A percentile compares a stretch with the other conserved stretches of the same genome.
phyloP scores from a whole-genome alignment of 2,888 invertebrate genomes.

The Nasonovia ribisnigri region DNA sequence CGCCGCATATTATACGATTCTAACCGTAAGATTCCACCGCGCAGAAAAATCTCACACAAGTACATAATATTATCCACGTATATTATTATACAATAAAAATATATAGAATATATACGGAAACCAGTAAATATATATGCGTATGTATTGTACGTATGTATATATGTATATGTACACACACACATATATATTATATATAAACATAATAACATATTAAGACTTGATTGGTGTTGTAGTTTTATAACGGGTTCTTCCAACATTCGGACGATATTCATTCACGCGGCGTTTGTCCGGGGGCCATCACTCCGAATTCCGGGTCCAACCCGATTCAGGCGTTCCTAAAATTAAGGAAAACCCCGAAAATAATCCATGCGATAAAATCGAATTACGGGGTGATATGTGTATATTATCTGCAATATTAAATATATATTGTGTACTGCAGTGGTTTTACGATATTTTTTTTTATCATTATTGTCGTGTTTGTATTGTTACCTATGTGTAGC shows the following conservation, averaged over 20 bases:
- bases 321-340: conserved; percentile 48
- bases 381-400: too few species aligned
- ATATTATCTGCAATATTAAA: too few species aligned
- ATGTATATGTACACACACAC: background rate
- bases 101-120: conserved; percentile 2
- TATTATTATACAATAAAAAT: background rate
- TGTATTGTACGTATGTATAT: background rate
- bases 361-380: background rate
- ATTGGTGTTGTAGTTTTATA: conserved; percentile 62
- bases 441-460: background rate
- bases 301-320: conserved; percentile 54
- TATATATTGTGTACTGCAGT: too few species aligned
- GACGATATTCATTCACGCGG: conserved; percentile 47
- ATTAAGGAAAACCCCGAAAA: background rate
- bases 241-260: conserved; percentile 46
- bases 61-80: background rate
- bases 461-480: background rate
- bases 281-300: conserved; percentile 37
- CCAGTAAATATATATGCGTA: background rate
- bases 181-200: too few species aligned
- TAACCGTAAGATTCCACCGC: background rate
- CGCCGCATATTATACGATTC: background rate
- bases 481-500: background rate
- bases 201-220: conserved; percentile 14
- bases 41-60: conserved; percentile 9